Base-by-base conservation (phyloP, 1,140 invertebrate species). In the Sarcophaga peregrina region DNA sequence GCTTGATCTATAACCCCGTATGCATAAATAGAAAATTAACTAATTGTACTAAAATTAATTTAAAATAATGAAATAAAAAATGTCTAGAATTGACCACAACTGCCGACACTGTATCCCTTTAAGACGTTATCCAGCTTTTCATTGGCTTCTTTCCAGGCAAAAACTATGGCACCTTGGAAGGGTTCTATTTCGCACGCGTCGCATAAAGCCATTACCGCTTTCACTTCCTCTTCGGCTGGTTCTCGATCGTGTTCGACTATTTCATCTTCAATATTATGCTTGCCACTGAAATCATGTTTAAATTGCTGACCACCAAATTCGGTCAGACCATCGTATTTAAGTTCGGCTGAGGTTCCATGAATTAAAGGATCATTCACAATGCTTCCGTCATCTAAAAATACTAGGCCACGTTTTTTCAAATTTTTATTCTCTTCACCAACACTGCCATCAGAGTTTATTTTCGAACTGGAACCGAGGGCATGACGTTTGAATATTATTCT, bases 171-270 rank as follows among this genome's bases (percentile, higher is more conserved):
- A 85, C 95, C 95, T 47, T 93, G 93, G 91, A 96, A 96, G 0
- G 95, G 95, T 86, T 96, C 95, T 0, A 91, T 86, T 11, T 93
- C 91, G 84, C 95, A 96, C 5, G 93, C 94, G 68, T 93, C 93
- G 87, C 95, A 96, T 3, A 96, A 90, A 85, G 94, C 92, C 94
- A 96, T 95, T 3, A 96, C 94, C 1, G 93, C 93, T 83, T 92
- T 94, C 0, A 96, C 95, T 88, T 96, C 95, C 25, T 93, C 95
- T 88, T 96, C 95, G 0, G 95, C 95, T 0, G 95, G 95, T 85
- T 96, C 95, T n/a, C 94, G 91, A 85, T 95, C 95, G 48, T 95
- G 93, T 62, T 92, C 91, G 89, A 92, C 87, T 75, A 91, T 87
- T 82, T 90, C 87, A 90, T 91, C 86, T 85, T 90, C 85, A 20